phyloP scores from a whole-genome alignment of 2,113 vertebrate genomes.

The Pluvialis apricaria region DNA sequence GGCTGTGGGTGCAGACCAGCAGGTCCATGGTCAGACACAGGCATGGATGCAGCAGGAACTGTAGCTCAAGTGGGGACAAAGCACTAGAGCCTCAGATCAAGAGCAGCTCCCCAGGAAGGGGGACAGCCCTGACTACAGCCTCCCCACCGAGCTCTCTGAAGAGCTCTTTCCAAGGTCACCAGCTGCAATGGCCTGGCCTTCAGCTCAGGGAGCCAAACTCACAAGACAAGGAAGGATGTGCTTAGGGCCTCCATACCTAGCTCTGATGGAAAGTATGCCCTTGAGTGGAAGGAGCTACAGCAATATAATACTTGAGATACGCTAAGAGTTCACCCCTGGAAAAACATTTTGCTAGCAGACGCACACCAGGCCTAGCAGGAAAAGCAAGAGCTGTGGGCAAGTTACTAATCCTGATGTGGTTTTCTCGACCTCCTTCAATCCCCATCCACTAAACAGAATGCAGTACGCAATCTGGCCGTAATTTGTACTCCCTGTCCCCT shows the following conservation, averaged over 20 bases:
- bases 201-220: neutral
- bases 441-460: neutral
- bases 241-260: no score
- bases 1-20: neutral
- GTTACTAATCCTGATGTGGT: neutral
- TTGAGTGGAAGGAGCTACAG: neutral
- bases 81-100: neutral
- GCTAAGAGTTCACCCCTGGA: neutral
- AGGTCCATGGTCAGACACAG: neutral
- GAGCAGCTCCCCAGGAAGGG: neutral
- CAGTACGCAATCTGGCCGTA: neutral
- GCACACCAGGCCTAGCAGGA: neutral
- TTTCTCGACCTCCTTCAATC: neutral
- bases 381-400: neutral
- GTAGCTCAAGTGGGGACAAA: neutral
- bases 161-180: neutral
- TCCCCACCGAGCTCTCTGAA: neutral
- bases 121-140: no score
- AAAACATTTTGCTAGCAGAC: neutral
- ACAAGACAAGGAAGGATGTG: neutral
- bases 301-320: neutral
- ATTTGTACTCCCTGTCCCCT: neutral
- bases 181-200: neutral
- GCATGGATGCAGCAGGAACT: neutral
- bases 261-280: neutral